phyloP scores from a whole-genome alignment of 2,113 vertebrate species.

The Mus musculus region GRCm39 chr4:98217001-98217500 shows the following conservation, averaged over 20 bases:
- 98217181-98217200: slow-evolving; percentile 22
- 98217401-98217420: not conserved
- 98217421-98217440: not conserved
- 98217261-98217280: not conserved
- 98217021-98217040: not conserved
- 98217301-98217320: not conserved
- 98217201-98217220: not conserved
- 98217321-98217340: not conserved
- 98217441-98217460: not conserved
- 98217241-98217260: not conserved
- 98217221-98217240: slow-evolving; percentile 45
- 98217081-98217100: not conserved
- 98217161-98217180: not conserved
- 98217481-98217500: not conserved
- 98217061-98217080: not conserved
- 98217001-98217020: not conserved
- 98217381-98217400: not conserved
- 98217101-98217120: not conserved
- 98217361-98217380: no score
- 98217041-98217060: not conserved
- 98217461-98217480: not conserved
- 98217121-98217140: not conserved
- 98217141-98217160: not conserved
- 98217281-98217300: no score
- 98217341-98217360: not conserved